A percentile compares a stretch with the other conserved stretches of the same genome.
These are phyloP conservation scores for Anthoscopus minutus DNA, from an alignment of 2,113 vertebrate genomes.

Conservation along the genomic window DNA sequence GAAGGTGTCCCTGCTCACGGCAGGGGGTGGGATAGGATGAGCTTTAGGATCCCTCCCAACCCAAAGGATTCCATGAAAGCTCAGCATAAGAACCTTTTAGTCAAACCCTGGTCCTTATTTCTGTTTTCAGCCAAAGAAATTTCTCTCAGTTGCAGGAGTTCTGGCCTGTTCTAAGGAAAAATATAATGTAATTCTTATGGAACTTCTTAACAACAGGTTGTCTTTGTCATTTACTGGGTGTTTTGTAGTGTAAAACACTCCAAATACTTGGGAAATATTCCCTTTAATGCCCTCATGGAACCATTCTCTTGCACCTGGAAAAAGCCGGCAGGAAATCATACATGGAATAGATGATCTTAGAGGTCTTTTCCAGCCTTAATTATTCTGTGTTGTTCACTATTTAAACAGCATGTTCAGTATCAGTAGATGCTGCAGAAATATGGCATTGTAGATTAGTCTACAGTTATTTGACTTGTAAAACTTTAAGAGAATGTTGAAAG, in stretches of 20 bases:
- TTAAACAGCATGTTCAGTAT: background rate
- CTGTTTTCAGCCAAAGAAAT: background rate
- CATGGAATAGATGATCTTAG: background rate
- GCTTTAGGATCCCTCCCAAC: background rate
- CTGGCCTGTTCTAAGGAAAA: background rate
- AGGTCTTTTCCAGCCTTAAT: background rate
- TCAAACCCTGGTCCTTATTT: background rate
- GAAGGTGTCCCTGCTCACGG: background rate
- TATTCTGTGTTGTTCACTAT: background rate
- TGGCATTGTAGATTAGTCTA: background rate
- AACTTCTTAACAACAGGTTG: background rate
- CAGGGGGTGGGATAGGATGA: no score
- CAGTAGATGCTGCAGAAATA: background rate
- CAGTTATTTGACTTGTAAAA: background rate
- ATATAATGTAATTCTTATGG: background rate
- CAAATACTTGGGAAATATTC: background rate
- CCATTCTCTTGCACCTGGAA: background rate
- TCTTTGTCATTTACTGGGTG: background rate
- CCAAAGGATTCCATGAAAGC: background rate
- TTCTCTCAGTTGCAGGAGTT: background rate
- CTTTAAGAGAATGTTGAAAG: background rate
- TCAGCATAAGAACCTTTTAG: background rate
- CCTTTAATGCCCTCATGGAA: background rate
- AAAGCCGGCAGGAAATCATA: background rate
- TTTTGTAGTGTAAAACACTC: background rate